These are phyloP conservation scores for Lampris incognitus DNA, from an alignment of 2,113 vertebrate genomes.

Conservation along the genomic window DNA sequence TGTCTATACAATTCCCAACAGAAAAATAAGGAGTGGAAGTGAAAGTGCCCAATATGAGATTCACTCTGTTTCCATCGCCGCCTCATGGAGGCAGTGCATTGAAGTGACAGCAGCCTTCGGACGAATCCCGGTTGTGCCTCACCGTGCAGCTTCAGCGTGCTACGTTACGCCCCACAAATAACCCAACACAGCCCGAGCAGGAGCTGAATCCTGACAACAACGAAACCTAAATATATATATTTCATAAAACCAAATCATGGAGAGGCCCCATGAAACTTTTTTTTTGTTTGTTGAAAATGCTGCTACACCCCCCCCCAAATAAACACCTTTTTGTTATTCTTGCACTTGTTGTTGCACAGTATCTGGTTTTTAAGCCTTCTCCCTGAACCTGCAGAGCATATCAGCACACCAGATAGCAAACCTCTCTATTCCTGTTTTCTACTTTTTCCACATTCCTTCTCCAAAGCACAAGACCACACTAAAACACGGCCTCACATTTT, in stretches of 20 bases:
- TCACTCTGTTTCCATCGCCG: neutral
- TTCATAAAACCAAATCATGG: neutral
- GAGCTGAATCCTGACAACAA: slow-evolving; percentile 6
- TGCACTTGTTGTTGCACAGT: neutral
- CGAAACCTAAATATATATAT: slow-evolving; percentile 7
- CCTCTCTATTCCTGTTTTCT: neutral
- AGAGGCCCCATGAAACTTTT: neutral
- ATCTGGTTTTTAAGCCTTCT: neutral
- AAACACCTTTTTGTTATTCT: slow-evolving; percentile 1
- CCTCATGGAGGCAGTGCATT: neutral
- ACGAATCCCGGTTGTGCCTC: slow-evolving; percentile 9
- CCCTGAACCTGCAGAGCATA: neutral
- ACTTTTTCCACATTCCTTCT: too few species aligned
- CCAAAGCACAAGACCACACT: too few species aligned
- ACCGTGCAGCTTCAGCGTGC: neutral
- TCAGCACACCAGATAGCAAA: neutral
- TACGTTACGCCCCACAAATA: neutral
- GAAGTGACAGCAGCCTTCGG: slow-evolving; percentile 9
- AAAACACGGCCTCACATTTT: too few species aligned
- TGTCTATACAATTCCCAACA: neutral
- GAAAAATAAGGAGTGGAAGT: neutral
- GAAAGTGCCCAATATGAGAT: neutral
- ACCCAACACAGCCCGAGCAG: neutral
- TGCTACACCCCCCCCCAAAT: too few species aligned
- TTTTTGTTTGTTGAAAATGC: neutral